Evolutionary conservation across 2,888 invertebrate genomes (phyloP), one percentile per base, ranked within the genome.

Genomic region (Epistrophella euchroma): DNA sequence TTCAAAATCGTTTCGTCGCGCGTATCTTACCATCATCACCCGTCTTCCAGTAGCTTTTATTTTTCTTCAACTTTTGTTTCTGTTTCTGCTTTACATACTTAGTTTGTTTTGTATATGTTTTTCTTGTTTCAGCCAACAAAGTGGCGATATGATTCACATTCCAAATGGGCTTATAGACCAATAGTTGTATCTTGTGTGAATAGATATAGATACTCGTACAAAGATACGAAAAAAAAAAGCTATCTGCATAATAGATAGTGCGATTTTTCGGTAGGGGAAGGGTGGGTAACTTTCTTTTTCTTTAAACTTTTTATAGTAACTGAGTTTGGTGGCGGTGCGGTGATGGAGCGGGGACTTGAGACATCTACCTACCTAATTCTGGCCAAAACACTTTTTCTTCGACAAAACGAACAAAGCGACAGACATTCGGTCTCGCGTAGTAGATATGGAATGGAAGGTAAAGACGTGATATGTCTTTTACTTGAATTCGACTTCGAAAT

Each of bases 261-360:
- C n/a, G 62, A 55, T 68, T 79, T 71, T 22, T 43, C 10, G 43
- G 15, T 7, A 45, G 32, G 45, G 32, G 25, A 37, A 13, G 56
- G 62, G 11, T 25, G 55, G 73, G 76, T 62, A 76, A 86, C 86
- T 86, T 86, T 86, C 86, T 78, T 84, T 84, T 84, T 83, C 28
- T 56, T 55, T 55, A 32, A 66, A 47, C 45, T 47, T 47, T 47
- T 47, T 2, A 64, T 4, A 4, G 6, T 43, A 19, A 28, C 47
- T 13, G 5, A 17, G 1, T 32, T 58, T 13, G 13, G 11, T 2
- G 58, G 13, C 0, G 25, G 2, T 25, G n/a, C n/a, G n/a, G n/a
- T n/a, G n/a, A n/a, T 28, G 19, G 15, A 22, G 15, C 13, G 55
- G 4, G 4, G 2, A 19, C 2, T 58, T 15, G 4, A 40, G 19